Evolutionary conservation across 1,140 invertebrate species (phyloP).

Genomic region (Trachymyrmex septentrionalis): DNA sequence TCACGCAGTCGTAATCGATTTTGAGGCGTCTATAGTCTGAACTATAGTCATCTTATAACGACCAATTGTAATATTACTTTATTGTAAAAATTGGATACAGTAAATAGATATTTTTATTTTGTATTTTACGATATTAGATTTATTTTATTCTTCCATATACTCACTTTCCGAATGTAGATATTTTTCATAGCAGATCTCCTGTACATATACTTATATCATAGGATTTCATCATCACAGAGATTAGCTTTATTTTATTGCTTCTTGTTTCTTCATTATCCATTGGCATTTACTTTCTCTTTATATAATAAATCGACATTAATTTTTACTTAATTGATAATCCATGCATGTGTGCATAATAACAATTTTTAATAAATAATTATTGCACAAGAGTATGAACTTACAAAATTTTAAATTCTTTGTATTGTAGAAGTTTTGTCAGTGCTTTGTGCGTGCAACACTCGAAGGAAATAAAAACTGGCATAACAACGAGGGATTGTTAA

Average conservation of each 20-base stretch:
- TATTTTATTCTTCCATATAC: neutral
- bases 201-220: no score
- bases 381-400: no score
- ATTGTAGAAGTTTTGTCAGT: neutral
- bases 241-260: neutral
- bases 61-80: neutral
- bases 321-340: neutral
- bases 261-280: neutral
- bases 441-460: neutral
- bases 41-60: neutral
- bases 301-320: neutral
- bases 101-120: neutral
- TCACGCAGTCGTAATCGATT: conserved; percentile 10
- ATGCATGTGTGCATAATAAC: neutral
- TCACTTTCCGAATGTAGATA: no score
- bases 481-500: neutral
- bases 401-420: neutral
- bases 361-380: neutral
- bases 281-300: neutral
- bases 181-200: no score
- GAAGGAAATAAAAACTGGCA: neutral
- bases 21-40: neutral
- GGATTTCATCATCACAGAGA: no score
- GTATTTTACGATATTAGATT: neutral
- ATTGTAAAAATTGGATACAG: neutral